Conservation (phyloP, 2,113 vertebrate species). For the Python bivittatus region DNA sequence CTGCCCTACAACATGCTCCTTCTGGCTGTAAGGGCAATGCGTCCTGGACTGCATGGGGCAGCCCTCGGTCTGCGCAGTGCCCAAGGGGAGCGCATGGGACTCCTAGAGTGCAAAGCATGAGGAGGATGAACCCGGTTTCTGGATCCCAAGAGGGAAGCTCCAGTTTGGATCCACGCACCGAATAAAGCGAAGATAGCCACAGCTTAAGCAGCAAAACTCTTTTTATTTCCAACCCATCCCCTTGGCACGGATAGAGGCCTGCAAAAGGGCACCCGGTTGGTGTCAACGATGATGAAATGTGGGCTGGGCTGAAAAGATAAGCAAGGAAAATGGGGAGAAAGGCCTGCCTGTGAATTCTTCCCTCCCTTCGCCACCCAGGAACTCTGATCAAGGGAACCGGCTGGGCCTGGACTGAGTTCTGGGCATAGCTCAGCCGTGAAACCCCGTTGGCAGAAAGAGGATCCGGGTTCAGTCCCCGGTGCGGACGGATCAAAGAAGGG, state of each 20-base stretch:
- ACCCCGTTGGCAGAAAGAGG: not conserved
- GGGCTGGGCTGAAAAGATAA: not conserved
- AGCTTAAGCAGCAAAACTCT: not conserved
- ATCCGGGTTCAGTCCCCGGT: not conserved
- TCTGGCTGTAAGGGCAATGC: not conserved
- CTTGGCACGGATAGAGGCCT: not conserved
- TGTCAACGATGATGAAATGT: not conserved
- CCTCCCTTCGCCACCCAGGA: not conserved
- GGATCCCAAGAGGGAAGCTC: fast-evolving
- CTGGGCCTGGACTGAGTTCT: not conserved
- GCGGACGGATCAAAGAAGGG: too few species aligned
- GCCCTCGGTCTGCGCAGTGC: not conserved
- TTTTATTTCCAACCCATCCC: not conserved
- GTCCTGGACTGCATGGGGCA: not conserved
- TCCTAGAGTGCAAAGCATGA: fast-evolving
- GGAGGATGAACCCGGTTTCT: fast-evolving
- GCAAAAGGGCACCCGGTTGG: not conserved
- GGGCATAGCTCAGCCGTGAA: not conserved
- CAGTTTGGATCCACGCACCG: not conserved
- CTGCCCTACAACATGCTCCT: not conserved
- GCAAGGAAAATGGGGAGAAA: too few species aligned
- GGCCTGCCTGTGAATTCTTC: not conserved
- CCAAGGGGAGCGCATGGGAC: not conserved
- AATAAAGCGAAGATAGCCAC: not conserved
- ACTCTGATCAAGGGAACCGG: not conserved